Evolutionary conservation across 2,888 invertebrate genomes (phyloP).

Genomic region (Isotomurus palustris): DNA sequence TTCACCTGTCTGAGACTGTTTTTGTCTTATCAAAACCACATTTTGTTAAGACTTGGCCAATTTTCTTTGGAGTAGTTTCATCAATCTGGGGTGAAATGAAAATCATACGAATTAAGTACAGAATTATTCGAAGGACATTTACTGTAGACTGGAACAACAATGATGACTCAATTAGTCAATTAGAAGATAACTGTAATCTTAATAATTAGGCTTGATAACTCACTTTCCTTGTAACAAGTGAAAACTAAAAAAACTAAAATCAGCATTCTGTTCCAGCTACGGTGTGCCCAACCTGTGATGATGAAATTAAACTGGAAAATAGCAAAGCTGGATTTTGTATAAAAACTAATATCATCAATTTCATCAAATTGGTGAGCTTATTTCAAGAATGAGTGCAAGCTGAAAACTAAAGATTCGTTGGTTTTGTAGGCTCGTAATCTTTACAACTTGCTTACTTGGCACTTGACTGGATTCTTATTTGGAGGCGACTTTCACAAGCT

Average conservation of each 20-base stretch:
- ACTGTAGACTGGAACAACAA: constrained; percentile 10
- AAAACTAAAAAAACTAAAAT: too few relatives aligned
- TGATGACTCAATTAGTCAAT: too few relatives aligned
- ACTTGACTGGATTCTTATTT: too few relatives aligned
- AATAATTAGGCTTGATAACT: too few relatives aligned
- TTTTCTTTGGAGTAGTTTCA: constrained; percentile 13
- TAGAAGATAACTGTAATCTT: too few relatives aligned
- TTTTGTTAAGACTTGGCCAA: constrained; percentile 22
- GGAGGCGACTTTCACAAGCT: too few relatives aligned
- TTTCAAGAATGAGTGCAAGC: too few relatives aligned
- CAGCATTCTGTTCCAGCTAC: too few relatives aligned
- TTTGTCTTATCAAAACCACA: constrained; percentile 27
- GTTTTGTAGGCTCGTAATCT: too few relatives aligned
- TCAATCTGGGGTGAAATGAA: constrained; percentile 30
- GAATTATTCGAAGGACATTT: constrained; percentile 24
- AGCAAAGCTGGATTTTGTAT: background rate
- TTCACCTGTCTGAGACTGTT: constrained; percentile 25
- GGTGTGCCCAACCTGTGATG: background rate
- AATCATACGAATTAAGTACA: constrained; percentile 28
- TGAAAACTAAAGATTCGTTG: too few relatives aligned
- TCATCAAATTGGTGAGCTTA: constrained; percentile 6
- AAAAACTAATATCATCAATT: background rate
- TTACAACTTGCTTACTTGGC: too few relatives aligned
- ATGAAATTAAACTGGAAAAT: background rate
- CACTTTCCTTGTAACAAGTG: too few relatives aligned